phyloP scores from a whole-genome alignment of 1,140 invertebrate genomes.

The Drosophila punjabiensis region DNA sequence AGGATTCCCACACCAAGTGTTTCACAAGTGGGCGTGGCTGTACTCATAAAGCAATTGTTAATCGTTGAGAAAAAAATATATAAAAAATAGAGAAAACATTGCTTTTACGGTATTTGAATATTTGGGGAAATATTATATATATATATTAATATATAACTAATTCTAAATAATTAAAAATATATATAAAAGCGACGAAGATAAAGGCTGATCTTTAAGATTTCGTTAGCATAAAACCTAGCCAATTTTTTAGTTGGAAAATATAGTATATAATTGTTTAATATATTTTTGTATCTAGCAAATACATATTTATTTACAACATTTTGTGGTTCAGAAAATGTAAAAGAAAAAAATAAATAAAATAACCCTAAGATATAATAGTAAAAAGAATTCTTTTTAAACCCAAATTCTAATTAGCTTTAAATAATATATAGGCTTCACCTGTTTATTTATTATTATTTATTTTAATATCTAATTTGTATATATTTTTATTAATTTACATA shows the following conservation, averaged over 20 bases:
- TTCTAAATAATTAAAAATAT: not conserved
- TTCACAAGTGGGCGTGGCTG: conserved; percentile 34
- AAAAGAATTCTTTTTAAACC: not conserved
- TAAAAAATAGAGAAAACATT: not conserved
- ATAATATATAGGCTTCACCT: not conserved
- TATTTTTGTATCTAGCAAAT: not conserved
- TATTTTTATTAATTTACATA: not conserved
- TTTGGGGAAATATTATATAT: too few species aligned
- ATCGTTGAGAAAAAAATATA: conserved; percentile 13
- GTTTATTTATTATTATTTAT: too few species aligned
- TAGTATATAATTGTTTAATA: not conserved
- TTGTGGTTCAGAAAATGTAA: accelerated
- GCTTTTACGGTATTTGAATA: too few species aligned
- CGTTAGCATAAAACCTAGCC: too few species aligned
- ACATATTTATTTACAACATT: not conserved
- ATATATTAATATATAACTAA: not conserved
- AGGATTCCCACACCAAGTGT: conserved; percentile 46
- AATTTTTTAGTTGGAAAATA: not conserved
- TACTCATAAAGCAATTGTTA: conserved; percentile 38
- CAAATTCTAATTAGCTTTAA: not conserved
- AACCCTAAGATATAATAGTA: not conserved
- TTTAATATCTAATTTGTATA: not conserved
- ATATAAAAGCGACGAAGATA: not conserved
- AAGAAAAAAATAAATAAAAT: not conserved
- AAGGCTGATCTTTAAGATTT: too few species aligned